Percentiles rank a stretch among this genome's conserved stretches.
These are phyloP conservation scores for Pipistrellus pygmaeus DNA, from an alignment of 2,797 vertebrate species.

Conservation along the genomic window DNA sequence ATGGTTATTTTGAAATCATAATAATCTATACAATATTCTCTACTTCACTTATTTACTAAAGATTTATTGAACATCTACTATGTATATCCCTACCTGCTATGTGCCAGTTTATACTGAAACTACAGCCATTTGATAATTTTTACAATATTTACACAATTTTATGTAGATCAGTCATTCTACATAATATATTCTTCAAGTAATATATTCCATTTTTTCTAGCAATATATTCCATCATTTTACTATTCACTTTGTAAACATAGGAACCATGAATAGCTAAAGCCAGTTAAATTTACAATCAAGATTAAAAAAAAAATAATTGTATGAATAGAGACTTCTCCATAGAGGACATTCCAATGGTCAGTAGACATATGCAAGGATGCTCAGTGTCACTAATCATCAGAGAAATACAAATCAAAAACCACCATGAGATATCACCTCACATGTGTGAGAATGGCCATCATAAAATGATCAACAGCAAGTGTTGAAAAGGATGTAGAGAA, in stretches of 20 bases:
- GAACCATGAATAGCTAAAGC: neutral
- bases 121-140: too few species aligned
- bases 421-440: neutral
- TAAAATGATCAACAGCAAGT: neutral
- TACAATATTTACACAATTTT: too few species aligned
- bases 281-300: neutral
- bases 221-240: neutral
- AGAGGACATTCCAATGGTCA: neutral
- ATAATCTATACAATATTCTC: neutral
- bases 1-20: conserved; percentile 22
- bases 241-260: conserved; percentile 7
- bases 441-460: neutral
- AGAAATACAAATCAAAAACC: neutral
- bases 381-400: neutral
- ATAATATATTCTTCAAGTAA: neutral
- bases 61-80: neutral
- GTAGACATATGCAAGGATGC: neutral
- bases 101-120: neutral
- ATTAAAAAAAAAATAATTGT: too few species aligned
- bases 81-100: neutral
- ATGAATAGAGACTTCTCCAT: neutral
- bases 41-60: neutral
- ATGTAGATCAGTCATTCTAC: neutral
- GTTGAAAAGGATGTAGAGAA: neutral
- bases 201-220: neutral